Base-by-base conservation (phyloP, 2,888 invertebrate species). In the Flexamia atlantica region DNA sequence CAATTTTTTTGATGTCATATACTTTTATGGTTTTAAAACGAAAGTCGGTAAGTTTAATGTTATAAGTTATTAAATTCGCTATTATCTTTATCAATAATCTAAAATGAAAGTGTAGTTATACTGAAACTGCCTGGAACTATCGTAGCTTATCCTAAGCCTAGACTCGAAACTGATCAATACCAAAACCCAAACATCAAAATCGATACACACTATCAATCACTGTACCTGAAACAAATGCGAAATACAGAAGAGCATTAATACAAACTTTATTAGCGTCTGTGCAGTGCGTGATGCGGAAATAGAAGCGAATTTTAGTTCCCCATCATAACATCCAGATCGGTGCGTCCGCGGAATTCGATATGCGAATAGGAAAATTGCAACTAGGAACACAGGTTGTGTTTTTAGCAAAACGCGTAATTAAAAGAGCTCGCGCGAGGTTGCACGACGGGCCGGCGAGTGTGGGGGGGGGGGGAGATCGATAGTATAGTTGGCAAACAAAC, bases 331-430 rank as follows among this genome's bases (percentile, higher is more conserved):
- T 57, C 57, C 79, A 57, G 79, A 12, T 57, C 79, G 36, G 30
- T 50, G 76, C 25, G 30, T 32, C 50, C 32, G 23, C 57, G 57
- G 57, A 32, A 79, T 79, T 57, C 79, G 36, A 79, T 79, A 57
- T 50, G 28, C 50, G 76, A 76, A 76, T 76, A 76, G 76, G 79
- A 79, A 79, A 79, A 79, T 79, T 79, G 79, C 79, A 79, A 57
- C 79, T 79, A 79, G 79, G 36, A 57, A 57, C 79, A 57, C 79
- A 23, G 79, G 57, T 23, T 79, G 79, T 53, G 36, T 79, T 79
- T 79, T 79, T 79, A 79, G 79, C 79, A 79, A 40, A 76, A 76
- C 76, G 57, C 79, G 79, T 79, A 79, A 79, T 79, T 79, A 79
- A 79, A 79, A 79, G 57, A 36, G 57, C 79, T 57, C 32, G 36